Conservation (phyloP, 1,140 invertebrate genomes). For the Meteorus sp. region DNA sequence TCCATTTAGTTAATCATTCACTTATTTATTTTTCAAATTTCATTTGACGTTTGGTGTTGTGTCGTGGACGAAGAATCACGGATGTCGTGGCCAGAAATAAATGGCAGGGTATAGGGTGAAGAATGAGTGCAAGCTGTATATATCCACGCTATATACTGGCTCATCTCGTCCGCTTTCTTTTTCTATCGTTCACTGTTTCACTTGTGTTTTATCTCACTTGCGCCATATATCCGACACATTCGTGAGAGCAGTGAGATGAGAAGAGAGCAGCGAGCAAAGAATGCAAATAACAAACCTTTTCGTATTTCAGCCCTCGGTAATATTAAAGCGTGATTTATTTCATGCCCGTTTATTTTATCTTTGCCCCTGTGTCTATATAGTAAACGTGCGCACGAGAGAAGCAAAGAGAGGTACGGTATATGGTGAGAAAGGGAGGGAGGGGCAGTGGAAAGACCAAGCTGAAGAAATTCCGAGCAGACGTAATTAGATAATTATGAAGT, state of each 20-base stretch:
- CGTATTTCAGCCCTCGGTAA: slow-evolving; percentile 22
- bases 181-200: background rate
- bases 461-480: slow-evolving; percentile 32
- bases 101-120: background rate
- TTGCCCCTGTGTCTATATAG: no score
- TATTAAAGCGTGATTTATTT: slow-evolving; percentile 41
- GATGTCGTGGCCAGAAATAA: slow-evolving; percentile 4
- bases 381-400: no score
- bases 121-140: background rate
- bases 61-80: slow-evolving; percentile 5
- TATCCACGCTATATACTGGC: no score
- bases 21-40: background rate
- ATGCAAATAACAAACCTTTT: slow-evolving; percentile 16
- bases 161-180: background rate
- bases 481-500: slow-evolving; percentile 45
- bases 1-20: background rate
- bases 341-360: slow-evolving; percentile 37
- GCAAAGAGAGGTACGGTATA: no score
- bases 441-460: background rate
- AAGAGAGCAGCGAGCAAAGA: background rate
- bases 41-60: background rate
- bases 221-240: background rate
- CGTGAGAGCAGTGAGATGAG: background rate
- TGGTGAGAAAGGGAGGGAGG: slow-evolving; percentile 19
- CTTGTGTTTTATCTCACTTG: background rate